Conservation (phyloP, 2,797 vertebrate species). For the Lepidocolaptes lacrymiger region DNA sequence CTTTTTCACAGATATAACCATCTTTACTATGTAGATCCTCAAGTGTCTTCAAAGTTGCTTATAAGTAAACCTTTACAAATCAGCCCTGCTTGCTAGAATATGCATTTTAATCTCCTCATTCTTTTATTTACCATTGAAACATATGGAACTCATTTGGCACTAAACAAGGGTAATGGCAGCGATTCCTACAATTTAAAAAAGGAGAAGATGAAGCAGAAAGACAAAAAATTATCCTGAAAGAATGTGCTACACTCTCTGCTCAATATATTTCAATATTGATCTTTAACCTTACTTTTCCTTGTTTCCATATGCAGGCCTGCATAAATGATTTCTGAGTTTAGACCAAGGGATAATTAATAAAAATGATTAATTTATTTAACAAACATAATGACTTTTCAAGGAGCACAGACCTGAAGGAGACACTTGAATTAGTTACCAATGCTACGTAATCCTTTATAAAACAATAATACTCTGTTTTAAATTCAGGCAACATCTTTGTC, state of each 20-base stretch:
- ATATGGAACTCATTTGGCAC: not conserved
- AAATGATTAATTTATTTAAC: not conserved
- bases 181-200: not conserved
- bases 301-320: not conserved
- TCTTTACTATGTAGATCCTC: not conserved
- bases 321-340: not conserved
- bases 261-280: not conserved
- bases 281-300: not conserved
- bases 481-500: not conserved
- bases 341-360: not conserved
- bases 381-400: not conserved
- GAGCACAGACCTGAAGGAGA: not conserved
- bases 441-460: not conserved
- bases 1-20: not conserved
- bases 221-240: not conserved
- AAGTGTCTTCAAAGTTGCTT: not conserved
- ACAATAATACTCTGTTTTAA: not conserved
- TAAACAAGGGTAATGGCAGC: not conserved
- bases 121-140: not conserved
- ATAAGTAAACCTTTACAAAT: not conserved
- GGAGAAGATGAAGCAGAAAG: not conserved
- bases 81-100: not conserved
- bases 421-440: not conserved
- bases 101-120: not conserved
- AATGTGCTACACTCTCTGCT: not conserved